Evolutionary conservation across 1,140 invertebrate species (phyloP).

Genomic region (Pantala flavescens): DNA sequence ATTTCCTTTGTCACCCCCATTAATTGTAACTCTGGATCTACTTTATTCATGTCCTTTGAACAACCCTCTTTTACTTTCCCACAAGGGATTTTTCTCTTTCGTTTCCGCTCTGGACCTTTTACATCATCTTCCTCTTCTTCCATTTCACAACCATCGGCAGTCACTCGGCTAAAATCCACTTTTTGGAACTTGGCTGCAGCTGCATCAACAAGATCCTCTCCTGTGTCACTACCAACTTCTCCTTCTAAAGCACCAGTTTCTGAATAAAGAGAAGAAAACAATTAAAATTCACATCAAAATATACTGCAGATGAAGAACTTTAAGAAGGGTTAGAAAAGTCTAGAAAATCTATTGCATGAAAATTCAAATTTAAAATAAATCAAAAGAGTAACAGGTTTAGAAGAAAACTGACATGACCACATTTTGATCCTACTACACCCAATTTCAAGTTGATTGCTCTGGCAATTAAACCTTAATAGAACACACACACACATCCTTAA

Average conservation of each 20-base stretch:
- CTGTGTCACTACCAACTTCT: background rate
- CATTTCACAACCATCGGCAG: background rate
- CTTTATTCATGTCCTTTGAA: constrained; percentile 13
- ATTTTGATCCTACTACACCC: too few species aligned
- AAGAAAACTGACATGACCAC: too few species aligned
- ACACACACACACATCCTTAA: too few species aligned
- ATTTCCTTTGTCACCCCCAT: constrained; percentile 19
- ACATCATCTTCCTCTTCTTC: background rate
- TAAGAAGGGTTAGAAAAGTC: too few species aligned
- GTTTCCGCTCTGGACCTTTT: background rate
- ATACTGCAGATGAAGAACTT: too few species aligned
- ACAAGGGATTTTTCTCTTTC: background rate
- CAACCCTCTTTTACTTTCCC: background rate
- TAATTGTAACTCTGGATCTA: constrained; percentile 23
- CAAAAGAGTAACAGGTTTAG: too few species aligned
- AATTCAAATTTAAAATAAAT: too few species aligned
- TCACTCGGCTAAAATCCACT: background rate
- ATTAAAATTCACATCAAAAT: too few species aligned
- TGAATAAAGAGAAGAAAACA: background rate
- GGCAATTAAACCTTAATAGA: too few species aligned
- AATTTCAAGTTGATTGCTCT: too few species aligned
- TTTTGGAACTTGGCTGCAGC: background rate
- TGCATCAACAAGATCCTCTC: background rate
- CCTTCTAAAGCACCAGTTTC: background rate
- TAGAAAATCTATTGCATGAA: too few species aligned